Base-by-base conservation (phyloP, 2,888 invertebrate species). In the Amblyjoppa proteus region DNA sequence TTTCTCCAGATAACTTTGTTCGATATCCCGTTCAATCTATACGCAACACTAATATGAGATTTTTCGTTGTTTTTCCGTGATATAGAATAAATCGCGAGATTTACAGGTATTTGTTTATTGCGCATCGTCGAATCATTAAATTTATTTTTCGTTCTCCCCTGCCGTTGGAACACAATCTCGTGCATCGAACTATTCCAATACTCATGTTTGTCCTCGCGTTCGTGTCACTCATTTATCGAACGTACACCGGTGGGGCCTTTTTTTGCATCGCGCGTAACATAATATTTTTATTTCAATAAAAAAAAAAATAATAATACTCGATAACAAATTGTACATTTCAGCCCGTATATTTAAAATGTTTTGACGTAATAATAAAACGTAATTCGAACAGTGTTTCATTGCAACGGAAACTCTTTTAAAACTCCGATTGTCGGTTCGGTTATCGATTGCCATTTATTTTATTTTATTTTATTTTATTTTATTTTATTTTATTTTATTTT, bases 1-100 rank as follows among this genome's bases (percentile, higher is more conserved):
- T 74, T 74, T 41, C 31, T 13, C 61, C 45, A 45, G 45, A 74
- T 74, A 28, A 61, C 74, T 61, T 49, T 58, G 61, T 74, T 49
- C 45, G 38, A 58, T 61, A 45, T 45, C 49, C 58, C 45, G 41
- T 41, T 34, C 7, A 34, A 64, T 34, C 61, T 16, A 64, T 16
- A 64, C 61, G 31, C 28, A 34, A 64, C 61, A 64, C 31, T 64
- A 34, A 34, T 34, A 58, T 28, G 56, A 56, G 28, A 64, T n/a
- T 64, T 64, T n/a, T n/a, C 28, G 28, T 64, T 16, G 28, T 5
- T 61, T 61, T 28, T 34, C 61, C 16, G 61, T 64, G 31, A 64
- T 64, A 64, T 34, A 16, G 34, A 34, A 64, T 64, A 31, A 16
- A n/a, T 13, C 7, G 16, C n/a, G 34, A 34, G 61, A 31, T 31